A percentile compares a stretch with the other conserved stretches of the same genome.
Conservation (phyloP, 2,888 invertebrate genomes). For the Patella depressa region DNA sequence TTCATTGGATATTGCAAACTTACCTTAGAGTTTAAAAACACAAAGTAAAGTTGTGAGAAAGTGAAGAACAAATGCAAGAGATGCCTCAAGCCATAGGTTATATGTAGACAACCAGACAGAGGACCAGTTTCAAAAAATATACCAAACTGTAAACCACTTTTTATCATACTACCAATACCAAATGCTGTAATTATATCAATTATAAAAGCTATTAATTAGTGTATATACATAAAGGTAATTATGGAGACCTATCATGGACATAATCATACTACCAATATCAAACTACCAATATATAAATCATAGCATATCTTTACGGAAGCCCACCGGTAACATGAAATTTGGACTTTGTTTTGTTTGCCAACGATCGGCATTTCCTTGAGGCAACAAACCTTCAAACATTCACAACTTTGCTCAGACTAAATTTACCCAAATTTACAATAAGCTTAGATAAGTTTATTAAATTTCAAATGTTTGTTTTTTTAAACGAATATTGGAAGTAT, state of each 20-base stretch:
- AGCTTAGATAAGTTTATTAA: no score
- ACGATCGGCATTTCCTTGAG: no score
- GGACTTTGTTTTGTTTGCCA: no score
- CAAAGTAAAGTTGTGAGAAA: slow-evolving; percentile 98
- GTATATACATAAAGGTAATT: slow-evolving; percentile 2
- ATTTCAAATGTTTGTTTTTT: no score
- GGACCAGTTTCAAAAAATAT: slow-evolving; percentile 93
- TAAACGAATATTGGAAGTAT: no score
- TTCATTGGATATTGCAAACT: slow-evolving; percentile 69
- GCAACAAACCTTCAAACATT: no score
- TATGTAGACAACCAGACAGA: slow-evolving; percentile 89
- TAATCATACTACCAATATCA: slow-evolving; percentile 9
- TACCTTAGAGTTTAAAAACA: slow-evolving; percentile 97
- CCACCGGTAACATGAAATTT: no score
- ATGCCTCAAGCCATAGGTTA: slow-evolving; percentile 91
- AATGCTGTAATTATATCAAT: slow-evolving; percentile 79
- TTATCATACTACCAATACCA: slow-evolving; percentile 96
- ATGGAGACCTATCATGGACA: slow-evolving; percentile 19
- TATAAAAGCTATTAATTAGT: no score
- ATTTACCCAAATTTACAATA: no score
- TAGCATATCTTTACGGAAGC: no score
- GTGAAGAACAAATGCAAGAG: slow-evolving; percentile 95
- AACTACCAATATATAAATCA: no score
- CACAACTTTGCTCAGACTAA: no score
- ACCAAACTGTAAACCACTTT: slow-evolving; percentile 95